Percentiles rank a stretch among this genome's conserved stretches.
phyloP scores from a whole-genome alignment of 2,888 invertebrate species.

The Parnassius mnemosyne region DNA sequence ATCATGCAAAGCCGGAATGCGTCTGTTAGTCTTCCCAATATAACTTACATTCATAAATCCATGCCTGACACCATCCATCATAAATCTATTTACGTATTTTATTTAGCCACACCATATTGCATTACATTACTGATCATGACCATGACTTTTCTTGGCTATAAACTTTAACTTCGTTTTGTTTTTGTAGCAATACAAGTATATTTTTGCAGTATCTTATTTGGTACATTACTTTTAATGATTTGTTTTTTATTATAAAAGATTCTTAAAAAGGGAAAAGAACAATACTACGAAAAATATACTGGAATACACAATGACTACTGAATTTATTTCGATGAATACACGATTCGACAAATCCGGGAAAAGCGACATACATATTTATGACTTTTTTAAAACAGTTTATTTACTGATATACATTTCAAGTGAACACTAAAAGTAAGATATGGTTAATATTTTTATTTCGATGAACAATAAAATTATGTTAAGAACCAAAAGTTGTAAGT shows the following conservation, averaged over 20 bases:
- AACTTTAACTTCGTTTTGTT: constrained; percentile 12
- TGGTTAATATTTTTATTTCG: no score
- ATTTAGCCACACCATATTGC: constrained; percentile 16
- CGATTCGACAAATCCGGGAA: no score
- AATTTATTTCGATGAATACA: no score
- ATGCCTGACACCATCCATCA: constrained; percentile 5
- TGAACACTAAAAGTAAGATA: no score
- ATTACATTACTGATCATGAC: constrained; percentile 16
- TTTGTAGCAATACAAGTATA: not conserved
- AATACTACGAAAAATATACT: no score
- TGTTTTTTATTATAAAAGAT: not conserved
- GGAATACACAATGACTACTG: no score
- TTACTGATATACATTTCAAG: no score
- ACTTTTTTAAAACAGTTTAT: no score
- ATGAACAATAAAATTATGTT: no score
- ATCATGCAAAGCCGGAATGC: constrained; percentile 13
- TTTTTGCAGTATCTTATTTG: not conserved
- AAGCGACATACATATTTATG: no score
- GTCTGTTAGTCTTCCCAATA: constrained; percentile 1
- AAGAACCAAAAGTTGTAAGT: no score
- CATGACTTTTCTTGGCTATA: constrained; percentile 16
- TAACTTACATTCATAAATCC: constrained; percentile 1
- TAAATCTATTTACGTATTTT: constrained; percentile 14
- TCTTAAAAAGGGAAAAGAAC: not conserved
- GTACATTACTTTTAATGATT: not conserved